These are phyloP conservation scores for Turritopsis rubra DNA, from an alignment of 30 jellyfish, hydroid and myxozoan species.

Conservation along the genomic window DNA sequence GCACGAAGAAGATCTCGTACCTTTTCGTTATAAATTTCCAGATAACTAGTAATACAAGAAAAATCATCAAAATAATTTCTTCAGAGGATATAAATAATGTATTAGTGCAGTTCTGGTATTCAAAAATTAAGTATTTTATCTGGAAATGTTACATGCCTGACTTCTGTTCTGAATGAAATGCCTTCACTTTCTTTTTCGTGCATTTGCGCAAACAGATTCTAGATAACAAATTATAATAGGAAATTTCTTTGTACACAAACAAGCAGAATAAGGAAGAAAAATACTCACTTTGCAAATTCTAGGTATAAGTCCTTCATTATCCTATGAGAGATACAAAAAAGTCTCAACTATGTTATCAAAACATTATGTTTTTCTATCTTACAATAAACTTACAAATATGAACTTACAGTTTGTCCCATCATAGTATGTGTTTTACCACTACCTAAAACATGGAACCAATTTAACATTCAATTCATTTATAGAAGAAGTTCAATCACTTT, in stretches of 20 bases:
- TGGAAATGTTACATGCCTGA: slow-evolving; percentile 42
- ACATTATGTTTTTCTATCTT: no score
- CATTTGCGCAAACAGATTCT: slow-evolving; percentile 85
- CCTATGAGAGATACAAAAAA: slow-evolving; percentile 35
- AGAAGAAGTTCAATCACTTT: no score
- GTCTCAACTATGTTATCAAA: no score
- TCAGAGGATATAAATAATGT: neutral
- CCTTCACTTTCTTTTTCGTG: slow-evolving; percentile 77
- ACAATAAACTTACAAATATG: neutral
- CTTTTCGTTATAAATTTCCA: slow-evolving; percentile 82
- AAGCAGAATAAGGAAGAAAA: neutral
- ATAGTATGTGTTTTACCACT: slow-evolving; percentile 94
- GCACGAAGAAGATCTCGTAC: slow-evolving; percentile 73
- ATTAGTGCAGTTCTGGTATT: neutral
- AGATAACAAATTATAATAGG: neutral
- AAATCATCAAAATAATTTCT: neutral
- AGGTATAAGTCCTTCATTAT: slow-evolving; percentile 38
- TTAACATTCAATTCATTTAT: neutral
- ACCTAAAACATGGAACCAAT: slow-evolving; percentile 1
- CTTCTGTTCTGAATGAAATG: slow-evolving; percentile 89
- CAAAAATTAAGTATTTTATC: neutral
- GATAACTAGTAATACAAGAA: slow-evolving; percentile 54
- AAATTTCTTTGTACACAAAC: neutral
- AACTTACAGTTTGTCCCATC: slow-evolving; percentile 86
- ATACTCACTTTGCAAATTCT: slow-evolving; percentile 22